Percentiles rank a stretch among this genome's conserved stretches.
Evolutionary conservation across 2,113 vertebrate species (phyloP).

Genomic region (Cygnus buccinator): DNA sequence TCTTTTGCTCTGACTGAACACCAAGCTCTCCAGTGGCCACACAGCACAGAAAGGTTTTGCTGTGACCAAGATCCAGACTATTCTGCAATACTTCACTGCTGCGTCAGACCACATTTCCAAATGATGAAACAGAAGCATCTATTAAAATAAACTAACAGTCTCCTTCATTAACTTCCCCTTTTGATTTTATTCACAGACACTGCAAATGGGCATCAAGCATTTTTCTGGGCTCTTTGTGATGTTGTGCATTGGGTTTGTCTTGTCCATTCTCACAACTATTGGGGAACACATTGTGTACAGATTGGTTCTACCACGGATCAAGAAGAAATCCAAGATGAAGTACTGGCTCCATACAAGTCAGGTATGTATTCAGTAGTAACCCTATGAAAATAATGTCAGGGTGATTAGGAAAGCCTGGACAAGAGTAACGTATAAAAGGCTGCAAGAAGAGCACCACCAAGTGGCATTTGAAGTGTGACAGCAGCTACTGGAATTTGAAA

Average conservation of each 20-base stretch:
- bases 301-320: slow-evolving; percentile 90
- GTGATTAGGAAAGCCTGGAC: neutral
- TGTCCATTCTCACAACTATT: slow-evolving; percentile 93
- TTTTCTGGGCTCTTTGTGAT: slow-evolving; percentile 98
- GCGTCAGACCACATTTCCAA: neutral
- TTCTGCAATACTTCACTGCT: neutral
- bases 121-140: neutral
- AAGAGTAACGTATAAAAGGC: neutral
- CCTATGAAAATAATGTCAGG: neutral
- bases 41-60: neutral
- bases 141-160: neutral
- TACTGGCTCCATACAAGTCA: slow-evolving; percentile 99
- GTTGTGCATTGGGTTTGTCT: slow-evolving; percentile 90
- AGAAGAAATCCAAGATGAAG: slow-evolving; percentile 87
- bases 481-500: neutral
- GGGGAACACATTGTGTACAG: slow-evolving; percentile 92
- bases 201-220: slow-evolving; percentile 98
- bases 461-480: neutral
- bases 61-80: neutral
- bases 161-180: neutral
- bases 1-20: neutral
- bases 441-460: neutral
- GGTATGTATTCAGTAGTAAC: slow-evolving; percentile 68
- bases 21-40: neutral
- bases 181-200: slow-evolving; percentile 80